These are phyloP conservation scores for Blera fallax DNA, from an alignment of 2,888 invertebrate species.

Conservation along the genomic window DNA sequence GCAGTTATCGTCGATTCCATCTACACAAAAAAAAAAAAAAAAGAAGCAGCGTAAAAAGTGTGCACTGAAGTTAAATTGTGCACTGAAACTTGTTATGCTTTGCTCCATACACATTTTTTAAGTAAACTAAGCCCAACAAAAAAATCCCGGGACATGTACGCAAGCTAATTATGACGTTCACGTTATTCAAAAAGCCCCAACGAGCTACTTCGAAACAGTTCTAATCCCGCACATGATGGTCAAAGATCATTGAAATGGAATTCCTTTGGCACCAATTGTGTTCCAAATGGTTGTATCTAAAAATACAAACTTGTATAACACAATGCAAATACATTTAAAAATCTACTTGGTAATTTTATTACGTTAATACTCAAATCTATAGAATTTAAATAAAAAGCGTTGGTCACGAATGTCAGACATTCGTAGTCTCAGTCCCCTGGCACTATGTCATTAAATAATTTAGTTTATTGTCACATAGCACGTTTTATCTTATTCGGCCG, in stretches of 20 bases:
- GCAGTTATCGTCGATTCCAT: too few relatives aligned
- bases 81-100: too few relatives aligned
- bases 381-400: neutral
- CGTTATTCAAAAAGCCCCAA: neutral
- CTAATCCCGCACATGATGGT: neutral
- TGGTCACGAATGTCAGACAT: neutral
- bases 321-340: neutral
- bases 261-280: conserved; percentile 41
- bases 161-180: conserved; percentile 29
- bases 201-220: conserved; percentile 16
- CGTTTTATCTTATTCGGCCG: conserved; percentile 21
- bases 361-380: neutral
- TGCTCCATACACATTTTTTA: too few relatives aligned
- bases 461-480: conserved; percentile 4
- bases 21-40: too few relatives aligned
- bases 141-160: conserved; percentile 30
- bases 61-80: too few relatives aligned
- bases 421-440: neutral
- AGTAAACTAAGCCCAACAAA: neutral
- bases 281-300: conserved; percentile 10
- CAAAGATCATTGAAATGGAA: conserved; percentile 29
- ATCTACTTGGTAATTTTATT: neutral
- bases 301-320: conserved; percentile 3
- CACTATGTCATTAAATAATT: neutral
- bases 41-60: too few relatives aligned